A percentile compares a stretch with the other conserved stretches of the same genome.
Evolutionary conservation across 2,797 vertebrate genomes (phyloP).

Genomic region (Pantherophis vulpinus): DNA sequence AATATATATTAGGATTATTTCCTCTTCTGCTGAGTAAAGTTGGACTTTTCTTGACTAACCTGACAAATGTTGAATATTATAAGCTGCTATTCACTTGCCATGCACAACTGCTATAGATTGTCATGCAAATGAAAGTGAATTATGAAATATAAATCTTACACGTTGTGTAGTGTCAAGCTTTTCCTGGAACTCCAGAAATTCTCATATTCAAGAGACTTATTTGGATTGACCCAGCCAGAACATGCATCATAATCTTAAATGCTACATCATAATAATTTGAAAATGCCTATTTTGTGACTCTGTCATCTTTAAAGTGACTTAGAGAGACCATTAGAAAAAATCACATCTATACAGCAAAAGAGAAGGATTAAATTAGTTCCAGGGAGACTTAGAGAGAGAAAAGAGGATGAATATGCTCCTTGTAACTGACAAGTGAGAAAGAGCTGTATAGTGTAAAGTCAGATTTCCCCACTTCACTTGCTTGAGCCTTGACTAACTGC

Average conservation of each 20-base stretch:
- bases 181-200: constrained; percentile 24
- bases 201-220: not conserved
- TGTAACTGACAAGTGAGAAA: constrained; percentile 66
- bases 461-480: constrained; percentile 62
- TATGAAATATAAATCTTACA: not conserved
- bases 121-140: not conserved
- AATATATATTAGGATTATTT: not conserved
- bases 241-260: not conserved
- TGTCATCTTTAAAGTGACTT: constrained; percentile 36
- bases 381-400: constrained; percentile 49
- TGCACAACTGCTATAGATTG: not conserved
- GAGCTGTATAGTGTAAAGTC: constrained; percentile 52
- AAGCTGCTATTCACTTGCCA: not conserved
- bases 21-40: not conserved
- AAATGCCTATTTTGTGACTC: constrained; percentile 18
- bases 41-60: not conserved
- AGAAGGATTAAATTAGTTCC: constrained; percentile 63
- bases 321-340: constrained; percentile 57
- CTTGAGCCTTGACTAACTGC: constrained; percentile 61
- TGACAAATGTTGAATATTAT: not conserved
- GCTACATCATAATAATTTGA: constrained; percentile 12
- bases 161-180: constrained; percentile 11
- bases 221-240: not conserved
- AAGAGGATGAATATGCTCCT: constrained; percentile 52
- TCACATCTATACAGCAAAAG: constrained; percentile 52